Conservation (phyloP, 2,888 invertebrate genomes). For the Spodoptera picta region DNA sequence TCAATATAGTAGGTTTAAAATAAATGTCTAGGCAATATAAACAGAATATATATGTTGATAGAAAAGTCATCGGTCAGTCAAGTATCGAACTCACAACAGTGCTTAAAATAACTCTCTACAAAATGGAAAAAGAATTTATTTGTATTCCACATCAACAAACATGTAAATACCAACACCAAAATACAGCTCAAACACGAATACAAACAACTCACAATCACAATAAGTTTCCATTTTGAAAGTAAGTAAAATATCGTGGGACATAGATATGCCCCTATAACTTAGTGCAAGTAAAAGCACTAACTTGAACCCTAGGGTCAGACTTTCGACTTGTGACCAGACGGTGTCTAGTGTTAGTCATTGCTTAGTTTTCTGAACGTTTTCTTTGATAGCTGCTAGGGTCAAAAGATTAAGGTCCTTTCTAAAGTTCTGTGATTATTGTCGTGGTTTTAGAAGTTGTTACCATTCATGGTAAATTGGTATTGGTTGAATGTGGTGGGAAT, state of each 20-base stretch:
- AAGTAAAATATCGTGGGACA: conserved; percentile 30
- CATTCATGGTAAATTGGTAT: no score
- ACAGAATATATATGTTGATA: no score
- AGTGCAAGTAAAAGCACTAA: conserved; percentile 47
- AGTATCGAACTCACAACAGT: no score
- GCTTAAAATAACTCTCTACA: no score
- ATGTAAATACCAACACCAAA: no score
- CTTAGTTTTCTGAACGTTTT: conserved; percentile 18
- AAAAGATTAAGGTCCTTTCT: conserved; percentile 29
- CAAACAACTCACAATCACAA: conserved; percentile 15
- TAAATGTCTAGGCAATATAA: no score
- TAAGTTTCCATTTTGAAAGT: conserved; percentile 18
- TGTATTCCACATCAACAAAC: no score
- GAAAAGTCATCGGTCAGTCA: no score
- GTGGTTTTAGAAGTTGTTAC: neutral
- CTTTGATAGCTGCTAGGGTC: conserved; percentile 12
- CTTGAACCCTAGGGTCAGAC: conserved; percentile 53
- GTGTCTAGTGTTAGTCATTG: conserved; percentile 1
- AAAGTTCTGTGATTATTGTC: conserved; percentile 2
- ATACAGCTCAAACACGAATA: neutral
- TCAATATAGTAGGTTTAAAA: no score
- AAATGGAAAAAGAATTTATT: no score
- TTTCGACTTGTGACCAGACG: conserved; percentile 46
- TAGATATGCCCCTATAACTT: conserved; percentile 41
- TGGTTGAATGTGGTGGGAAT: no score